Conservation (phyloP, 1,140 invertebrate species). For the Caenorhabditis tropicalis region DNA sequence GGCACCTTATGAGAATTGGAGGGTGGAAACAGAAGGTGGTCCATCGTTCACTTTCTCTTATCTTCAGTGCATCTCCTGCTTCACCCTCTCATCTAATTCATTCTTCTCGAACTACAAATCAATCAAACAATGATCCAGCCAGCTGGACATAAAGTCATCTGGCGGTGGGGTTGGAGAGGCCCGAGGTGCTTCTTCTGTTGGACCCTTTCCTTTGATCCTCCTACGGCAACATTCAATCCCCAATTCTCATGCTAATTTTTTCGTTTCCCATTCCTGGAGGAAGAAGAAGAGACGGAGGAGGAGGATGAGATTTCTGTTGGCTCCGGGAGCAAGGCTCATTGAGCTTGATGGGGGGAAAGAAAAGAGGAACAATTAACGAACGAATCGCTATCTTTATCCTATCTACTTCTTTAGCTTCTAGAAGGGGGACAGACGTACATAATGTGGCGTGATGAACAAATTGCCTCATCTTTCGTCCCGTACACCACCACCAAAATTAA, state of each 20-base stretch:
- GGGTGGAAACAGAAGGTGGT: neutral
- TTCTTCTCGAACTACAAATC: conserved; percentile 38
- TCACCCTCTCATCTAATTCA: too few species aligned
- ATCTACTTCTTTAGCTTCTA: neutral
- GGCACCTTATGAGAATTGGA: too few species aligned
- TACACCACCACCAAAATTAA: conserved; percentile 6
- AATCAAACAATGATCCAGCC: conserved; percentile 36
- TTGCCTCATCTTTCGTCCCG: conserved; percentile 23
- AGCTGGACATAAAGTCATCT: conserved; percentile 23
- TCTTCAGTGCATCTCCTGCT: neutral
- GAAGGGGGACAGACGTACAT: neutral
- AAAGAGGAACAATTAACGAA: neutral
- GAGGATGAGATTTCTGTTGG: neutral
- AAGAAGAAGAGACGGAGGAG: neutral
- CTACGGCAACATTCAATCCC: neutral
- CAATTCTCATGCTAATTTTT: conserved; percentile 30
- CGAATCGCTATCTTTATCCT: neutral
- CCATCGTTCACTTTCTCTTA: neutral
- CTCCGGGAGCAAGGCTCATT: neutral
- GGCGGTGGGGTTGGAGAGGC: neutral
- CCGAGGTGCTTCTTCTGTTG: neutral
- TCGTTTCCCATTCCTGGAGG: neutral
- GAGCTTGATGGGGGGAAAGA: neutral
- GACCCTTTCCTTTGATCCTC: neutral
- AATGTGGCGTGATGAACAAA: conserved; percentile 43